phyloP scores from a whole-genome alignment of 2,797 vertebrate genomes.

The Anableps anableps region DNA sequence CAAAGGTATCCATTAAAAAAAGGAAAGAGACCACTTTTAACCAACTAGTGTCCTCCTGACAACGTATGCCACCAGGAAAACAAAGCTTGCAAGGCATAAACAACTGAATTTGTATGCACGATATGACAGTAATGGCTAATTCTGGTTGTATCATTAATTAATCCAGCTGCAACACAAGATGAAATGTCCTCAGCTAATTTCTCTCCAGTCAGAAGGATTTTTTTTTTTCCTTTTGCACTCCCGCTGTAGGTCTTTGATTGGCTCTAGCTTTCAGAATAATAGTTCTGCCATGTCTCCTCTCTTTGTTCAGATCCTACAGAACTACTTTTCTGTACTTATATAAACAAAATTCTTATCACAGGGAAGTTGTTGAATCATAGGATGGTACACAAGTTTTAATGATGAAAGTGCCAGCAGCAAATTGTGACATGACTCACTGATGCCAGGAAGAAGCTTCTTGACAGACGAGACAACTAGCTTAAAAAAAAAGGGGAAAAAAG shows the following conservation, averaged over 20 bases:
- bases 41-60: not conserved
- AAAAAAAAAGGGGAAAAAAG: not conserved
- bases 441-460: slow-evolving; percentile 45
- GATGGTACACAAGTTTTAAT: slow-evolving; percentile 65
- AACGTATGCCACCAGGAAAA: slow-evolving; percentile 1
- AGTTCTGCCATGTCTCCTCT: slow-evolving; percentile 20
- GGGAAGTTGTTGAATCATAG: slow-evolving; percentile 48
- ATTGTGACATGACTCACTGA: slow-evolving; percentile 65
- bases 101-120: slow-evolving; percentile 15
- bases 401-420: slow-evolving; percentile 70
- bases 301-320: slow-evolving; percentile 32
- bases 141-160: slow-evolving; percentile 34
- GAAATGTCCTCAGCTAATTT: slow-evolving; percentile 26
- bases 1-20: slow-evolving; percentile 3
- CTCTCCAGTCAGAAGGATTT: not conserved
- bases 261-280: slow-evolving; percentile 41
- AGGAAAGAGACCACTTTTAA: slow-evolving; percentile 8
- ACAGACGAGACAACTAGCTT: slow-evolving; percentile 50
- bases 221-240: slow-evolving; percentile 13
- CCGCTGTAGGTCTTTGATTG: slow-evolving; percentile 13
- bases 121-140: slow-evolving; percentile 7
- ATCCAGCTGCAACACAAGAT: slow-evolving; percentile 20
- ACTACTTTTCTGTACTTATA: slow-evolving; percentile 49
- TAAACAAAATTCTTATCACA: slow-evolving; percentile 47
- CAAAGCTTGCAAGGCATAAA: slow-evolving; percentile 1